Evolutionary conservation across 2,113 vertebrate species (phyloP), one percentile per base, ranked within the genome.

Genomic region (Bos indicus): DNA sequence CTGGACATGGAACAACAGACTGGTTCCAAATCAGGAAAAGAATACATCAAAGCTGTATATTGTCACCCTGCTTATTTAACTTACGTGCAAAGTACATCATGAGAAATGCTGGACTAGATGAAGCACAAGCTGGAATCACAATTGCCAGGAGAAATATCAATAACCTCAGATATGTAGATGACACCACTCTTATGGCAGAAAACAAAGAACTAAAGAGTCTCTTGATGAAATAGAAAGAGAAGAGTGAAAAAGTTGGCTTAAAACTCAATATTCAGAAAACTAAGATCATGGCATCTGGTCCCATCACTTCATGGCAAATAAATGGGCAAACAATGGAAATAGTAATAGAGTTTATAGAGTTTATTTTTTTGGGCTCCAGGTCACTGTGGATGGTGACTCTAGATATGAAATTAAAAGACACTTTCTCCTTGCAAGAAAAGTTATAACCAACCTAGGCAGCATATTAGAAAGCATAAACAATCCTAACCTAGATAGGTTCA

Each of bases 361-460:
- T 71, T 71, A 21, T 71, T 71, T 71, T 36, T 5, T 0, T 0
- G 16, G 3, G n/a, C 64, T 71, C 4, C 64, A 71, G n/a, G 36
- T 71, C 64, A 67, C n/a, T 36, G 17, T 8, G 3, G 64, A 71
- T 71, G n/a, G 64, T 71, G 64, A 71, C n/a, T 71, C 17, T 71
- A 71, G 64, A 71, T 36, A 71, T 23, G 64, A 71, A 71, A 71
- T 71, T 71, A 36, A 71, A 36, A 36, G 19, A 71, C 19, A 36
- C 19, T 36, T 71, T 71, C 64, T 23, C 64, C 64, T 71, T 71
- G 64, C 9, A 71, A 23, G 64, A 23, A 71, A 71, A 71, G n/a
- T 71, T 36, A 6, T 71, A 9, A 36, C 64, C n/a, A 71, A 12
- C 64, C 64, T 71, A 71, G 9, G 11, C 19, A 71, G 64, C n/a